Evolutionary conservation across 2,888 invertebrate genomes (phyloP), one percentile per base, ranked within the genome.

Genomic region (Ptychoptera contaminata): DNA sequence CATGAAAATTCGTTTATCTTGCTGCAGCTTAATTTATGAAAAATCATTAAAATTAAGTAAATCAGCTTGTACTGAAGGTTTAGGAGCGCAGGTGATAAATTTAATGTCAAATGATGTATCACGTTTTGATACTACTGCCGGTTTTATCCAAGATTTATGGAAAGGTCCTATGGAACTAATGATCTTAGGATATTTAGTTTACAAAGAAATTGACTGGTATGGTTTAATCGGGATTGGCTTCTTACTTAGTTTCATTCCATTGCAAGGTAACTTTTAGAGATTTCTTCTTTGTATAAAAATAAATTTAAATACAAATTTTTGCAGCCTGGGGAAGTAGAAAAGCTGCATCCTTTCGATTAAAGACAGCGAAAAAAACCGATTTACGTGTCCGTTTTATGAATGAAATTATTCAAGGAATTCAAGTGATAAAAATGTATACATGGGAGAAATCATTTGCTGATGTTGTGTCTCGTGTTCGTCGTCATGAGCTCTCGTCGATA

Each of bases 341-440:
- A 43, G 70, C 70, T 1, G 68, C 71, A 1, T 57, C 54, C 10
- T 56, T 71, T 30, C 63, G 76, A 54, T 55, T 67, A 29, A 62
- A 72, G 54, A 84, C 84, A 8, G 90, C 90, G 0, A 63, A 70
- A 15, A 72, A 79, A 56, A 88, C 91, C 1, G 92, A 93, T 59
- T 79, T 77, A 52, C 69, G 92, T 54, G 82, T 92, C 11, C 74
- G 85, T 47, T 65, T 87, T 32, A 91, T 92, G 77, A 82, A 80
- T 57, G 92, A 93, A 72, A 82, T 92, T 47, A 81, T 93, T 41
- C 76, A 74, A 41, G 88, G 87, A 1, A 90, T 93, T 58, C 79
- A 81, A 67, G 83, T 91, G 1, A 87, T 93, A 49, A 93, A 93
- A 69, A 92, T 92, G 91, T 92, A 91, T 60, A 82, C 88, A 2